These are phyloP conservation scores for Vidua chalybeata DNA, from an alignment of 2,113 vertebrate genomes.

Conservation along the genomic window DNA sequence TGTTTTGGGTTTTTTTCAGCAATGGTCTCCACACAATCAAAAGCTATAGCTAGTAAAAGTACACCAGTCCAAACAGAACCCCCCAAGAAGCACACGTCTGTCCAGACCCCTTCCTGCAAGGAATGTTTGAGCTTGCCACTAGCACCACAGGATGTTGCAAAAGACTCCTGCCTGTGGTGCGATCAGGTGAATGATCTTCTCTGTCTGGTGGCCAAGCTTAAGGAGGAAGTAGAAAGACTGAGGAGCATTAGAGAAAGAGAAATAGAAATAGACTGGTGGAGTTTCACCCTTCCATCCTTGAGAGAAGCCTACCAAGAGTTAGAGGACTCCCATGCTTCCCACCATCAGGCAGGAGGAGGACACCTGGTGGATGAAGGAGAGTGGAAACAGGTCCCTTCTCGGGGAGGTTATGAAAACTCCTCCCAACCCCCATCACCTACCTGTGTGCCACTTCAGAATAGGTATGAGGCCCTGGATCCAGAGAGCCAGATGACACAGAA, in stretches of 20 bases:
- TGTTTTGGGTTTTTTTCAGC: neutral
- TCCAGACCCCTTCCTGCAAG: neutral
- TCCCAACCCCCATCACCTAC: neutral
- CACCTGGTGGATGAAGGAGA: neutral
- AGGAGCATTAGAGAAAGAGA: neutral
- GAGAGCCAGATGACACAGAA: neutral
- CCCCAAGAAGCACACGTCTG: accelerated
- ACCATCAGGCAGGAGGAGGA: neutral
- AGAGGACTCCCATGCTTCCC: neutral
- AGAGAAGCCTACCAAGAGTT: neutral
- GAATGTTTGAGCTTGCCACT: neutral
- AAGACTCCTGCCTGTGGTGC: neutral
- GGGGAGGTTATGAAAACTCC: neutral
- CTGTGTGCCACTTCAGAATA: neutral
- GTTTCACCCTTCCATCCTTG: neutral
- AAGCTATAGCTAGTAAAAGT: neutral
- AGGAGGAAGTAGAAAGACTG: neutral
- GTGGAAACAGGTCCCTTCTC: neutral
- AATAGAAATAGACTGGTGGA: neutral
- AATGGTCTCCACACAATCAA: neutral
- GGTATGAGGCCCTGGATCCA: neutral
- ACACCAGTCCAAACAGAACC: neutral
- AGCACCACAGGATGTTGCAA: neutral
- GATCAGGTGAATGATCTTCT: neutral
- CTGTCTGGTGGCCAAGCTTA: neutral